These are phyloP conservation scores for Epicauta chinensis DNA, from an alignment of 1,140 invertebrate genomes.

Conservation along the genomic window DNA sequence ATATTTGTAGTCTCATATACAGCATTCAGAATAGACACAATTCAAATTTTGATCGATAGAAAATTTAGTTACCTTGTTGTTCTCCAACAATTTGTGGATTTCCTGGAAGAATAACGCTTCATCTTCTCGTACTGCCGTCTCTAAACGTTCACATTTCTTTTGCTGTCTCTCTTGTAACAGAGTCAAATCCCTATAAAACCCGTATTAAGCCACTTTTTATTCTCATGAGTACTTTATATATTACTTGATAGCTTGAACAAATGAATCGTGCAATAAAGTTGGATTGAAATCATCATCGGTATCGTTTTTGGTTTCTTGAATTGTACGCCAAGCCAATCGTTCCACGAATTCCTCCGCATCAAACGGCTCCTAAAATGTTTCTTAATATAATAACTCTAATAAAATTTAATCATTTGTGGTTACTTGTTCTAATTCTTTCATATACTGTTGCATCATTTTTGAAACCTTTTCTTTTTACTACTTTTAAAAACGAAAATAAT, in stretches of 20 bases:
- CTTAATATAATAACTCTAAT: not conserved
- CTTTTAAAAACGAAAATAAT: no score
- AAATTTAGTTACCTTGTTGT: slow-evolving; percentile 62
- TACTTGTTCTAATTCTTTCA: slow-evolving; percentile 75
- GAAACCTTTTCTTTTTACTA: slow-evolving; percentile 3
- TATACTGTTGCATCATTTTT: slow-evolving; percentile 78
- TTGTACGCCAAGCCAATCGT: slow-evolving; percentile 87
- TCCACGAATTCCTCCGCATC: slow-evolving; percentile 97
- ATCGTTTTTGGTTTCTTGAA: slow-evolving; percentile 65
- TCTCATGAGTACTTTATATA: not conserved
- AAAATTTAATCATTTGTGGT: slow-evolving; percentile 17
- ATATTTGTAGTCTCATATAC: not conserved
- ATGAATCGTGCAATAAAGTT: slow-evolving; percentile 79
- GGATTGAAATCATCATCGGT: slow-evolving; percentile 68
- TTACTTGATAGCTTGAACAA: slow-evolving; percentile 83
- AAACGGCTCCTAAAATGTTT: slow-evolving; percentile 73
- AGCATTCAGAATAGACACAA: not conserved
- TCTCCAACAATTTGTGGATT: slow-evolving; percentile 76
- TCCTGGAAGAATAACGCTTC: slow-evolving; percentile 77
- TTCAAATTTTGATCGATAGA: not conserved
- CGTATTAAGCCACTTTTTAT: slow-evolving; percentile 4
- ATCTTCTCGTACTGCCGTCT: slow-evolving; percentile 77
- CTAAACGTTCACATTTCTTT: slow-evolving; percentile 81
- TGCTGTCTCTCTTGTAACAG: slow-evolving; percentile 78
- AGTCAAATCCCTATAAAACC: slow-evolving; percentile 54